Conservation (phyloP, 2,888 invertebrate genomes). For the Strigamia transsilvanica region DNA sequence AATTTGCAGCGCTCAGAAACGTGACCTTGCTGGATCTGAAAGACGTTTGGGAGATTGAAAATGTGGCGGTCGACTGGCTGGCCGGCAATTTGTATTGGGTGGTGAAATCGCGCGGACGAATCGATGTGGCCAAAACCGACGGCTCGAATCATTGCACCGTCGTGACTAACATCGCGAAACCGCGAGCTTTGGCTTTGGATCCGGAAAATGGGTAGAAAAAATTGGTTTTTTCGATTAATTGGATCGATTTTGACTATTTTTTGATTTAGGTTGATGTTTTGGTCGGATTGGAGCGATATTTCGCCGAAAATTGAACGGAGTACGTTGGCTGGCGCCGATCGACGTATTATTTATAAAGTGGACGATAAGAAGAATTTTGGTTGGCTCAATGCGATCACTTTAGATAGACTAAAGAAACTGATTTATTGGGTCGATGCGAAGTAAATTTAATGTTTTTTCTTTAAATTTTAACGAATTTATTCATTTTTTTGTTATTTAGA, state of each 20-base stretch:
- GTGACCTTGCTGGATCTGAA: neutral
- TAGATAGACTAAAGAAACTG: neutral
- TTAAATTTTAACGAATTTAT: neutral
- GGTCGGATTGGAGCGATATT: conserved; percentile 48
- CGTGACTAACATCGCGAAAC: conserved; percentile 2
- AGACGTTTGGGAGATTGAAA: conserved; percentile 2
- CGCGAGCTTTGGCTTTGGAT: conserved; percentile 47
- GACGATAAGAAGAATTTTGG: neutral
- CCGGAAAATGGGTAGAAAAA: conserved; percentile 5
- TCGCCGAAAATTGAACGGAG: conserved; percentile 13
- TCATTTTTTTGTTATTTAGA: conserved; percentile 6
- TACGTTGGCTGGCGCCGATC: conserved; percentile 9
- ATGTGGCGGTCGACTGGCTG: conserved; percentile 37
- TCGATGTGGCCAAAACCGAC: conserved; percentile 14
- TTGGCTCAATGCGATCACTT: conserved; percentile 48
- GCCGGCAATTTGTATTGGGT: conserved; percentile 36
- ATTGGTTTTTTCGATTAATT: neutral
- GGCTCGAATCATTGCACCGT: neutral
- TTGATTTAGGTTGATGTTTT: conserved; percentile 18
- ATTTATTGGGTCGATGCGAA: conserved; percentile 50
- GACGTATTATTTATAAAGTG: neutral
- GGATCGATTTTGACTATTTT: neutral
- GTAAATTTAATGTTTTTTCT: conserved; percentile 26
- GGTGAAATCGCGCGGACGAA: neutral
- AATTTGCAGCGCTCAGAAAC: neutral